Percentiles rank a stretch among this genome's conserved stretches.
Evolutionary conservation across 2,888 invertebrate genomes (phyloP).

Genomic region (Cryptocheilus praepositus): DNA sequence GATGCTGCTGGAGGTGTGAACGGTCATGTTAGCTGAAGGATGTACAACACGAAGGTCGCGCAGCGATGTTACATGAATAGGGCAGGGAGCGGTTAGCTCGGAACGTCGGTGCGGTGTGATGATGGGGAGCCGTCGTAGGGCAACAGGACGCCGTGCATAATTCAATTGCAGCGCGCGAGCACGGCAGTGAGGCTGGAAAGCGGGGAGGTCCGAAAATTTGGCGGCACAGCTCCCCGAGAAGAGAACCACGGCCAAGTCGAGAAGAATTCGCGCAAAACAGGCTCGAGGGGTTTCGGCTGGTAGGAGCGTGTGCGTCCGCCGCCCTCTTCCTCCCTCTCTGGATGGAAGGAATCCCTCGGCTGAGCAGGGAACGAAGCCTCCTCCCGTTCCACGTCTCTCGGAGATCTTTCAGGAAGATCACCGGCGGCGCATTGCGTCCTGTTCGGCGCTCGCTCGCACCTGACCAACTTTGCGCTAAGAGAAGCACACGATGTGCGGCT

Average conservation of each 20-base stretch:
- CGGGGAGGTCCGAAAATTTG: background rate
- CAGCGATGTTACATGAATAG: too few relatives aligned
- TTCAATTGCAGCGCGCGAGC: too few relatives aligned
- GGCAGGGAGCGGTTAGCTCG: too few relatives aligned
- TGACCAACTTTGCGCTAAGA: constrained; percentile 44
- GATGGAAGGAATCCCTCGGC: constrained; percentile 52
- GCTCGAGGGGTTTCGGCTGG: constrained; percentile 57
- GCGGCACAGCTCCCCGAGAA: constrained; percentile 35
- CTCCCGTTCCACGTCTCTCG: constrained; percentile 40
- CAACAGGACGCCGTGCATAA: too few relatives aligned
- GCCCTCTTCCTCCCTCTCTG: constrained; percentile 51
- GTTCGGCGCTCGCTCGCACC: constrained; percentile 51
- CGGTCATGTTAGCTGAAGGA: too few relatives aligned
- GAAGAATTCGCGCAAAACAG: constrained; percentile 62
- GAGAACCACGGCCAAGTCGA: constrained; percentile 53
- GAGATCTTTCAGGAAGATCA: constrained; percentile 59
- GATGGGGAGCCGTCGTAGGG: too few relatives aligned
- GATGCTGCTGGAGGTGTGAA: too few relatives aligned
- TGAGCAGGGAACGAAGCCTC: constrained; percentile 49
- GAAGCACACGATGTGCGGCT: constrained; percentile 12
- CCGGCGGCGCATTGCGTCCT: constrained; percentile 54
- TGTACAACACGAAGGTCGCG: too few relatives aligned
- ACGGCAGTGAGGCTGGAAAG: background rate
- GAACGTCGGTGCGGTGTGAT: too few relatives aligned
- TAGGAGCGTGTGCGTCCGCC: constrained; percentile 39